phyloP scores from a whole-genome alignment of 2,797 vertebrate species.

The Melopsittacus undulatus region DNA sequence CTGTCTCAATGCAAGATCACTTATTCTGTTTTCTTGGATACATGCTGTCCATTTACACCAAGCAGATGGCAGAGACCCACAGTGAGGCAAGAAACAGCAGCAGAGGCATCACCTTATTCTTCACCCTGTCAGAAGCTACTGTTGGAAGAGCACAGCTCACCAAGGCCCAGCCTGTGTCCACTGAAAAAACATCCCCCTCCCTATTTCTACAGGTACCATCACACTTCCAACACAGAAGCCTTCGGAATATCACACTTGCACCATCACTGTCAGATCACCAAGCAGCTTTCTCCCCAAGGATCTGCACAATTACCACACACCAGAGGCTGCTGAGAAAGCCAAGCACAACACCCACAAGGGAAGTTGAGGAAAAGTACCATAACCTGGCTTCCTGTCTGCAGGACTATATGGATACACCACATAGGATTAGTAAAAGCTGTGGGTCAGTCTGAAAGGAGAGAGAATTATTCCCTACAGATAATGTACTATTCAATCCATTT shows the following conservation, averaged over 20 bases:
- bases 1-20: not conserved
- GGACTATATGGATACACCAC: not conserved
- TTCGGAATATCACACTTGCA: accelerated
- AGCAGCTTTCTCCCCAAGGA: not conserved
- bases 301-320: accelerated
- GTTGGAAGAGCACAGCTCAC: not conserved
- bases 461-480: not conserved
- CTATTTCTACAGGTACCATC: not conserved
- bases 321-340: not conserved
- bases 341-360: accelerated
- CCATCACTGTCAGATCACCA: not conserved
- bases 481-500: not conserved
- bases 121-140: not conserved
- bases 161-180: not conserved
- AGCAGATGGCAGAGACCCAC: not conserved
- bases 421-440: not conserved
- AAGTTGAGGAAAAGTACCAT: not conserved
- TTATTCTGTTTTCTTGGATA: not conserved
- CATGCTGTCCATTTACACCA: not conserved
- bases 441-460: not conserved
- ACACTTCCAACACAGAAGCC: accelerated
- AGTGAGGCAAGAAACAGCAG: accelerated
- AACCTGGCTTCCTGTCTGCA: not conserved
- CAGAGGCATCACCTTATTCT: not conserved
- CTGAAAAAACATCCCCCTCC: not conserved